Base-by-base conservation (phyloP, 2,888 invertebrate species). In the Halocaridina rubra region DNA sequence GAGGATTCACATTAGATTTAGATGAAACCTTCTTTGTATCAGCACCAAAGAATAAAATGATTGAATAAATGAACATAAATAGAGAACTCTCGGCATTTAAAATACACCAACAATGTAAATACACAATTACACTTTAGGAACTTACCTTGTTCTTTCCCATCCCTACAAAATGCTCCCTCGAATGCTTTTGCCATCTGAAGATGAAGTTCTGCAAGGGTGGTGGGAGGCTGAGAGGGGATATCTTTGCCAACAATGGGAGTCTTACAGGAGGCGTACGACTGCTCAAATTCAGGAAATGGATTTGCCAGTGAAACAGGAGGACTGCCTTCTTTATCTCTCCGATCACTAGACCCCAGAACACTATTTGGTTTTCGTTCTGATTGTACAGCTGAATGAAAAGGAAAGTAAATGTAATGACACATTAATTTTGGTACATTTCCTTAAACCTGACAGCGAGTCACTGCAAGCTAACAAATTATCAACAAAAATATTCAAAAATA, bases 161-260 rank as follows among this genome's bases (percentile, higher is more conserved):
- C 84, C 74, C 67, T 78, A 61, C 72, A 78, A 64, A 84, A 82
- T 5, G 81, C 87, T 53, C 87, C 81, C 46, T 87, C 87, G 64
- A 87, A 87, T n/a, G 87, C 87, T 32, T 82, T 85, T n/a, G 87
- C 87, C 87, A 87, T 87, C 27, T 87, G 87, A 16, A 85, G 74
- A 30, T 85, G 85, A 27, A 88, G 81, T 57, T 88, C 86, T 16
- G 85, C 85, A 27, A 88, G 76, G 30, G 74, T 81, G 32, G 81
- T 77, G 5, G 87, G 81, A 32, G 87, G 79, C 61, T 85, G 79
- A 22, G 85, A 85, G 71, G 87, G 82, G 30, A 85, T 82, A 72
- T 87, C 85, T 46, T 85, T 87, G 53, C 85, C 85, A 22, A 82
- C 85, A 24, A 87, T 81, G 10, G 85, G 85, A 29, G 87, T 85